These are phyloP conservation scores for Microcebus lehilahytsara DNA, from an alignment of 2,113 vertebrate genomes.

Conservation along the genomic window DNA sequence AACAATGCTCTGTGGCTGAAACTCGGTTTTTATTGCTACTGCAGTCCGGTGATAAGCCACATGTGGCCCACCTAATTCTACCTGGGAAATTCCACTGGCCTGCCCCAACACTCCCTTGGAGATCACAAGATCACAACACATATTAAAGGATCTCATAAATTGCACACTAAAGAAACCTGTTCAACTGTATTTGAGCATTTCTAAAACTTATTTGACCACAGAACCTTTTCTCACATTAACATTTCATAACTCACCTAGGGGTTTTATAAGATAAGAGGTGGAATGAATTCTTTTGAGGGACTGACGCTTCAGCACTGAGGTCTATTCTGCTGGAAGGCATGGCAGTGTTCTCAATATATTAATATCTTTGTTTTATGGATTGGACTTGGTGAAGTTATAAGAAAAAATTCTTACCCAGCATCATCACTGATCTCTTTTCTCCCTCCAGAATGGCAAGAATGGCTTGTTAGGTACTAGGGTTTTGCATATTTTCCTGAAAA, in stretches of 20 bases:
- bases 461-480: background rate
- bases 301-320: background rate
- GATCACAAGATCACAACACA: background rate
- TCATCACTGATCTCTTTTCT: background rate
- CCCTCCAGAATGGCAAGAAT: background rate
- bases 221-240: background rate
- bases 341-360: background rate
- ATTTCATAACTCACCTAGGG: constrained; percentile 16
- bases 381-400: background rate
- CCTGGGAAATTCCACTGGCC: constrained; percentile 37
- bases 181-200: constrained; percentile 33
- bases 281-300: background rate
- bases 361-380: background rate
- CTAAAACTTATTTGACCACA: constrained; percentile 9
- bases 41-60: background rate
- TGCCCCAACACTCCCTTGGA: background rate
- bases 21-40: background rate
- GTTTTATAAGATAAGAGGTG: background rate
- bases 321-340: background rate
- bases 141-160: background rate
- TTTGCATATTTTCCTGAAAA: constrained; percentile 9
- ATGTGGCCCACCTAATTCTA: constrained; percentile 24
- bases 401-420: background rate
- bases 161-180: background rate
- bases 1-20: background rate